A percentile compares a stretch with the other conserved stretches of the same genome.
These are phyloP conservation scores for Dendrolimus pini DNA, from an alignment of 2,888 invertebrate genomes.

Conservation along the genomic window DNA sequence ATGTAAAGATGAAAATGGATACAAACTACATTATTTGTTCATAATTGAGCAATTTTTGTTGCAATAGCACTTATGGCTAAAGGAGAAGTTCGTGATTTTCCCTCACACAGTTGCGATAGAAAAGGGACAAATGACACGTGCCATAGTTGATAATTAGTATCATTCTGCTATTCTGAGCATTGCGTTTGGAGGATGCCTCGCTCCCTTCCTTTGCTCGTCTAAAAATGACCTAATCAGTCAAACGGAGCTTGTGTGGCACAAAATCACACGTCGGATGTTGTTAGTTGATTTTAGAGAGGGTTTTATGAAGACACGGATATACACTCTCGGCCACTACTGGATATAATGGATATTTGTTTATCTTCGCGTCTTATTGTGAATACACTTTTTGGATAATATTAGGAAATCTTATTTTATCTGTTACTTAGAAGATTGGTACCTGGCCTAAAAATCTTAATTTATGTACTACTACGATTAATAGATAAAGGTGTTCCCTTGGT, in stretches of 20 bases:
- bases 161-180: conserved; percentile 59
- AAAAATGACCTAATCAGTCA: conserved; percentile 74
- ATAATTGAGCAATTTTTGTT: background rate
- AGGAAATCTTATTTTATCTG: too few species aligned
- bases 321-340: background rate
- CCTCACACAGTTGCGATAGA: background rate
- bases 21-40: too few species aligned
- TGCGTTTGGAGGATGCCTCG: conserved; percentile 7
- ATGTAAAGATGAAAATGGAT: too few species aligned
- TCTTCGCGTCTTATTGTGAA: background rate
- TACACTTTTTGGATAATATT: too few species aligned
- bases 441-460: too few species aligned
- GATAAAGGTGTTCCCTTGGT: too few species aligned
- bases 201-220: conserved; percentile 47
- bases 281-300: conserved; percentile 26
- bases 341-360: background rate
- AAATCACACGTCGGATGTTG: conserved; percentile 34
- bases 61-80: background rate
- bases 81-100: background rate
- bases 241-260: conserved; percentile 30
- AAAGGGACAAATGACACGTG: conserved; percentile 18
- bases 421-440: too few species aligned
- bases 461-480: too few species aligned
- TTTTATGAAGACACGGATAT: conserved; percentile 11
- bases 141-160: conserved; percentile 56